A percentile compares a stretch with the other conserved stretches of the same genome.
Evolutionary conservation across 2,113 vertebrate genomes (phyloP).

Genomic region (Echinops telfairi): DNA sequence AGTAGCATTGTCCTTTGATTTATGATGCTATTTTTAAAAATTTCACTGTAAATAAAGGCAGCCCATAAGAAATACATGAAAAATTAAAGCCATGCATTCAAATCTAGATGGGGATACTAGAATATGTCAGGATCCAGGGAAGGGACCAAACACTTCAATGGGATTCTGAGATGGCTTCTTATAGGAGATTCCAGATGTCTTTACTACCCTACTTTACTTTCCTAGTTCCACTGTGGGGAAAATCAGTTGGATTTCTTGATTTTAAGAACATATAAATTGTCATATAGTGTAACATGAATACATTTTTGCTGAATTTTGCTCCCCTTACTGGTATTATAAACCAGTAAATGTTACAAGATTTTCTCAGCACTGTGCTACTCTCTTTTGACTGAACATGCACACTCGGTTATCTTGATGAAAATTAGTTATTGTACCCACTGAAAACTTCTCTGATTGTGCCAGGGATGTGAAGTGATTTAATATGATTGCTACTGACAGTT

Average conservation of each 20-base stretch:
- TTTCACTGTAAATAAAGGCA: background rate
- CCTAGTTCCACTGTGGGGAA: background rate
- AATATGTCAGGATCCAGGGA: background rate
- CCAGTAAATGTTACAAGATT: background rate
- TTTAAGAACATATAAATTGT: slow-evolving; percentile 20
- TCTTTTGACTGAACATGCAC: background rate
- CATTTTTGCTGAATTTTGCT: background rate
- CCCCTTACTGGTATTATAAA: slow-evolving; percentile 17
- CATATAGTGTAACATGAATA: background rate
- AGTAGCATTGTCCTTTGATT: background rate
- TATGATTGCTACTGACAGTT: background rate
- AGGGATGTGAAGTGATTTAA: background rate
- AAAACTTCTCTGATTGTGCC: slow-evolving; percentile 27
- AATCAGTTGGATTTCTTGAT: background rate
- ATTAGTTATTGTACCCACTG: background rate
- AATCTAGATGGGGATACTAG: slow-evolving; percentile 2
- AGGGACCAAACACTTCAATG: background rate
- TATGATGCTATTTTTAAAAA: background rate
- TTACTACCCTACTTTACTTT: background rate
- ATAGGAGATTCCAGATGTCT: background rate
- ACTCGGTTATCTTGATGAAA: background rate
- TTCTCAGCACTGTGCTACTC: background rate
- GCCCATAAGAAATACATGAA: background rate
- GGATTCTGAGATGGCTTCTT: background rate
- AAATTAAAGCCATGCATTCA: background rate